Evolutionary conservation across 2,113 vertebrate species (phyloP), one percentile per base, ranked within the genome.

Genomic region (Nyctibius bracteatus): DNA sequence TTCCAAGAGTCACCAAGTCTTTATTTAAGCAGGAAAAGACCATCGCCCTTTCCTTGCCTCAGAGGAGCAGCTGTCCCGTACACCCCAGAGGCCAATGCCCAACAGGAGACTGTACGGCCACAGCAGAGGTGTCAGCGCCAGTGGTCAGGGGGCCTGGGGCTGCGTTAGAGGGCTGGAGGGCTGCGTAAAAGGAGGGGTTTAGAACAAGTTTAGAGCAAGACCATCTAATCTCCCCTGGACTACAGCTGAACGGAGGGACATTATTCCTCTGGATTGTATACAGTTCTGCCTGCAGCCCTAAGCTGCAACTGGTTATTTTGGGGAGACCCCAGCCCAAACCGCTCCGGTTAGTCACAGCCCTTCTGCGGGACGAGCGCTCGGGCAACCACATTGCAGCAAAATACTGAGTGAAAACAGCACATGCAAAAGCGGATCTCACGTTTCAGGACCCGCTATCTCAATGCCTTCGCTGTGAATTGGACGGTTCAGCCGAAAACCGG

Each of bases 401-500:
- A 20, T 0, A 25, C 8, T 10, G 57, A 21, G 22, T 0, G 28
- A 39, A 12, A 54, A 7, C 79, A 0, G 6, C 1, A 8, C 8
- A 1, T 1, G 2, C 30, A 3, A 7, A 0, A 0, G 11, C 3
- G 1, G 3, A 2, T 1, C 49, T 0, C n/a, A 2, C 4, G 0
- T 2, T 3, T 9, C 75, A 1, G 14, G 7, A 12, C 57, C 6
- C 33, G 3, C 31, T 1, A 0, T 1, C 20, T 10, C 4, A 2
- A 1, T 4, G 24, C 17, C 37, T 0, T 5, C 12, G 0, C 51
- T 0, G 5, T 0, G 10, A 17, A 3, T 1, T 0, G 6, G 1
- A 1, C 15, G 0, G 8, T 16, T 12, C 21, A 1, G 21, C 35
- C 43, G 3, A 16, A 6, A 4, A 0, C 4, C 0, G 8, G 5